Evolutionary conservation across 2,888 invertebrate genomes (phyloP), one percentile per base, ranked within the genome.

Genomic region (Heliconius ismenius): DNA sequence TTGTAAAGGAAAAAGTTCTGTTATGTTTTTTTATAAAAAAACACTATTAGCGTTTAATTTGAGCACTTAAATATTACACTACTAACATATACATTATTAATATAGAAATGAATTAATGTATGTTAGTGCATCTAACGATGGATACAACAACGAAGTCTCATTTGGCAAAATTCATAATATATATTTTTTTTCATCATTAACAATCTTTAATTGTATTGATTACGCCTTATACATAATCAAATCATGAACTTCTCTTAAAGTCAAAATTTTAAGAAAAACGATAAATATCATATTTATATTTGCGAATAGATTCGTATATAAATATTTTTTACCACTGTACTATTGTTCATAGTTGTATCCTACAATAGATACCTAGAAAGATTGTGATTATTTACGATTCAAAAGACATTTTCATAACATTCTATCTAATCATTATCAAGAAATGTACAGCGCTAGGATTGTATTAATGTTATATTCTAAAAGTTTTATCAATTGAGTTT

Each of bases 301-400:
- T 7, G 26, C 26, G 26, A n/a, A n/a, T 58, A 58, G n/a, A 58
- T 62, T 26, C 3, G 24, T 28, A 15, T 26, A 62, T 62, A 62
- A 10, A 62, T 39, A 24, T 65, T 65, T 21, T n/a, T 36, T 39
- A 39, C 10, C 58, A n/a, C 10, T 11, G 6, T 62, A 62, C 62
- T n/a, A 65, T 1, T 1, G n/a, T 65, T 65, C 65, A 65, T n/a
- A 65, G 39, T 65, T 65, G 65, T 65, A 65, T 65, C 24, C 65
- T 39, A 39, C 39, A 65, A 39, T 39, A 65, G 65, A 65, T 39
- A 65, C 24, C 65, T 39, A 24, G 36, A 36, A 36, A 36, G 13
- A 65, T 65, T 36, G 39, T 65, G 6, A 65, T 24, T n/a, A 65
- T 65, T 65, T 65, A 39, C 64, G 21, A 64, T 64, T 28, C 32